These are phyloP conservation scores for Balanococcus diminutus DNA, from an alignment of 2,888 invertebrate genomes.

Conservation along the genomic window DNA sequence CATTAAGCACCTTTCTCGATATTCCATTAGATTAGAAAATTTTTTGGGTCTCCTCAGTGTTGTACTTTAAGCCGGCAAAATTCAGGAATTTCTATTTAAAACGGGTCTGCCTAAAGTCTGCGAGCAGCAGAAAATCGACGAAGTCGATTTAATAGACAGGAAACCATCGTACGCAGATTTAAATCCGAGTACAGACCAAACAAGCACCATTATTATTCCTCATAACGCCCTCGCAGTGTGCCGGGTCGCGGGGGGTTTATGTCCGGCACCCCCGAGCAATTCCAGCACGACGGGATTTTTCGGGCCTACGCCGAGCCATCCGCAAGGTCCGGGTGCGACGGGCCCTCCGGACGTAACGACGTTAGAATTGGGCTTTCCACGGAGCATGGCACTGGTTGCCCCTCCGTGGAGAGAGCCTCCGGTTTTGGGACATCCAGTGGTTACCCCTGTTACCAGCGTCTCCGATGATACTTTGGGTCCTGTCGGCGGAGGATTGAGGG, in stretches of 20 bases:
- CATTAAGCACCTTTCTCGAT: not conserved
- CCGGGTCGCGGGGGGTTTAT: slow-evolving; percentile 59
- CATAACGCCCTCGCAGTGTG: slow-evolving; percentile 60
- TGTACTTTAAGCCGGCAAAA: not conserved
- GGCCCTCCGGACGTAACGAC: slow-evolving; percentile 55
- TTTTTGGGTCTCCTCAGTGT: not conserved
- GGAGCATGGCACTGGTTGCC: slow-evolving; percentile 65
- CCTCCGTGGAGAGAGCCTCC: slow-evolving; percentile 65
- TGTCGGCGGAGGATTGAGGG: slow-evolving; percentile 59
- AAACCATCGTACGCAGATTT: slow-evolving; percentile 7
- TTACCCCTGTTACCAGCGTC: slow-evolving; percentile 56
- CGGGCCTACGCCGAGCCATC: slow-evolving; percentile 56
- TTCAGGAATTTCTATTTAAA: slow-evolving; percentile 2
- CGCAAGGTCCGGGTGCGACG: slow-evolving; percentile 53
- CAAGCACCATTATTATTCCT: slow-evolving; percentile 60
- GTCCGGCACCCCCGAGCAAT: slow-evolving; percentile 58
- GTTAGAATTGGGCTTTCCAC: slow-evolving; percentile 61
- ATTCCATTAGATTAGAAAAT: not conserved
- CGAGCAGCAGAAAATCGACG: slow-evolving; percentile 13
- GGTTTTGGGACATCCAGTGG: slow-evolving; percentile 61
- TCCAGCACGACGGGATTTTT: slow-evolving; percentile 57
- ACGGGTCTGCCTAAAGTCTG: slow-evolving; percentile 15
- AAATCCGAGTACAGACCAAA: slow-evolving; percentile 39
- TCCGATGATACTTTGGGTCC: slow-evolving; percentile 55
- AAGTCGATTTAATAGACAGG: not conserved